Base-by-base conservation (phyloP, 2,888 invertebrate genomes). In the Nematopogon swammerdamellus region DNA sequence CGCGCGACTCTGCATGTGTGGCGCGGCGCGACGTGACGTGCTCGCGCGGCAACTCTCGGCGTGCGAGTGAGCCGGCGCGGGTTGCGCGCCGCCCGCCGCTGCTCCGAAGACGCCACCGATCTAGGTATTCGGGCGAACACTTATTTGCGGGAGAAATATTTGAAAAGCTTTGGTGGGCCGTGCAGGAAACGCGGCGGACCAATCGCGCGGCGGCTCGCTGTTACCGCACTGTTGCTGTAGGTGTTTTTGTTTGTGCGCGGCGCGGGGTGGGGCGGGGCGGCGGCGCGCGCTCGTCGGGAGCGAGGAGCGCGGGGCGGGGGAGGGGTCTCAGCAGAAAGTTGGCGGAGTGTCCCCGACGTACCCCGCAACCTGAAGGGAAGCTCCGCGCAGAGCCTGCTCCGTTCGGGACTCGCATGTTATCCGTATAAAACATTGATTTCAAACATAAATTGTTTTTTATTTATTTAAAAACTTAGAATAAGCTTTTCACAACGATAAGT, bases 161-260 rank as follows among this genome's bases (percentile, higher is more conserved):
- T 52, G 53, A 55, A 56, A 56, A 56, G 55, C 54, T 52, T 46
- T 52, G 50, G 56, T 52, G 56, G 56, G 56, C 53, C 52, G 56
- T 46, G 51, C 54, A 36, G 36, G 36, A 36, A 36, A 36, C 36
- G 8, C 36, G 36, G 52, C 52, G 51, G 52, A 11, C 54, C 53
- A 45, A 45, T 48, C 50, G 58, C 57, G 59, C 53, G 58, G 54
- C 55, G 55, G 53, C 54, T 49, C 54, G 44, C 50, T 18, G 48
- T 51, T 51, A 51, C 52, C 47, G 51, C 64, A 63, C 61, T 63
- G 63, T 63, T 68, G 70, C 73, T 79, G 67, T 74, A 74, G 73
- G 70, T 80, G 79, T 80, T 80, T 74, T 80, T 80, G 80, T 80
- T 80, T 80, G 79, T 75, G 70, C 67, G 66, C 63, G 70, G 61